Conservation (phyloP, 1,140 invertebrate species). For the Latrodectus geometricus region DNA sequence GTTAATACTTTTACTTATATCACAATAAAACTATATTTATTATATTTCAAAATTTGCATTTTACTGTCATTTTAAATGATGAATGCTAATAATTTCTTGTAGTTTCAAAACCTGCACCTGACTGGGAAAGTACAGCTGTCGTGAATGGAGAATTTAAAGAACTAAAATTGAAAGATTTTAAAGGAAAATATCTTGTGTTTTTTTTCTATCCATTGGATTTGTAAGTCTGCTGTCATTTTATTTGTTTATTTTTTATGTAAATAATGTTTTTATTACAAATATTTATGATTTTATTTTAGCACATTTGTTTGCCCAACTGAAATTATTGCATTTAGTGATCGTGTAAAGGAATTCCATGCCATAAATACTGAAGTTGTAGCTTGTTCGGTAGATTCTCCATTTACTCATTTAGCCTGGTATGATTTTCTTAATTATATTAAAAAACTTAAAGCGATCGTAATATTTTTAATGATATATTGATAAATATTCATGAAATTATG, state of each 20-base stretch:
- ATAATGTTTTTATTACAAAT: background rate
- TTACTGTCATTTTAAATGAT: too few species aligned
- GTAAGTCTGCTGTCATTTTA: constrained; percentile 75
- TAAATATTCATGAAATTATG: background rate
- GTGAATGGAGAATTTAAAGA: constrained; percentile 93
- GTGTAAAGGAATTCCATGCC: constrained; percentile 86
- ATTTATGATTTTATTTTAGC: constrained; percentile 73
- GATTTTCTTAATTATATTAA: too few species aligned
- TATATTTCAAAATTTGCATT: too few species aligned
- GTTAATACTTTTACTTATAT: too few species aligned
- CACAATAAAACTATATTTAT: too few species aligned
- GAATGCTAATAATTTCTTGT: constrained; percentile 64
- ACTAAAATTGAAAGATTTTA: constrained; percentile 86
- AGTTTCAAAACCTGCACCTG: constrained; percentile 88
- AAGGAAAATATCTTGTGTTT: constrained; percentile 95
- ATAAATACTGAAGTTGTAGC: constrained; percentile 91
- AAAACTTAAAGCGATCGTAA: background rate
- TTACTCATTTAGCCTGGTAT: constrained; percentile 92
- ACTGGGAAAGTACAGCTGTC: constrained; percentile 84
- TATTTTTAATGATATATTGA: background rate
- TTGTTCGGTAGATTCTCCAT: constrained; percentile 94
- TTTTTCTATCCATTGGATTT: constrained; percentile 99
- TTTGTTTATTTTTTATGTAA: background rate
- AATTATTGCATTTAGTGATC: constrained; percentile 94
- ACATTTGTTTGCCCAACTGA: constrained; percentile 98